phyloP scores from a whole-genome alignment of 2,888 invertebrate species.

The Aspidapion aeneum region DNA sequence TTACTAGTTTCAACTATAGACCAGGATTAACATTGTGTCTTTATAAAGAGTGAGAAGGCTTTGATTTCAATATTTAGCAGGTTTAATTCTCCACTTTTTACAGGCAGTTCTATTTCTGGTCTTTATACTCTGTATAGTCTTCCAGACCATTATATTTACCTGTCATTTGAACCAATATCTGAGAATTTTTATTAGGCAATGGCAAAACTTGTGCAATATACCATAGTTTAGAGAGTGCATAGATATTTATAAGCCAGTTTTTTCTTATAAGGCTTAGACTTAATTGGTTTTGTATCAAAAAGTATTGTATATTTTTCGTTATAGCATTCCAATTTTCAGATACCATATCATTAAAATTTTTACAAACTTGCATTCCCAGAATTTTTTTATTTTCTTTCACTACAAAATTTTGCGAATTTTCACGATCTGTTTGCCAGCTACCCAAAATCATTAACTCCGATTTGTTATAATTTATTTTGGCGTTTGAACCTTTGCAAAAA shows the following conservation, averaged over 20 bases:
- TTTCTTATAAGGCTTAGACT: not conserved
- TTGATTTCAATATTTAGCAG: conserved; percentile 1
- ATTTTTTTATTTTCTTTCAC: not conserved
- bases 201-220: not conserved
- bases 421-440: not conserved
- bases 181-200: not conserved
- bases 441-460: not conserved
- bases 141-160: not conserved
- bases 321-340: not conserved
- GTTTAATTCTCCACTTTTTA: not conserved
- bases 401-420: not conserved
- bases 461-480: conserved; percentile 1
- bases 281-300: not conserved
- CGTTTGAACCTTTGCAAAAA: not conserved
- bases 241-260: not conserved
- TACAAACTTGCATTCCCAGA: not conserved
- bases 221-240: not conserved
- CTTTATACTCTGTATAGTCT: not conserved
- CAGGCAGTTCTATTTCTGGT: not conserved
- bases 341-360: not conserved
- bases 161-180: not conserved
- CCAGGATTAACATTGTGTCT: too few species aligned
- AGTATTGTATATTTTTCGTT: not conserved
- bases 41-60: not conserved
- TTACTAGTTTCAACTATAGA: too few species aligned